These are phyloP conservation scores for Alcedo atthis DNA, from an alignment of 2,797 vertebrate genomes.

Conservation along the genomic window DNA sequence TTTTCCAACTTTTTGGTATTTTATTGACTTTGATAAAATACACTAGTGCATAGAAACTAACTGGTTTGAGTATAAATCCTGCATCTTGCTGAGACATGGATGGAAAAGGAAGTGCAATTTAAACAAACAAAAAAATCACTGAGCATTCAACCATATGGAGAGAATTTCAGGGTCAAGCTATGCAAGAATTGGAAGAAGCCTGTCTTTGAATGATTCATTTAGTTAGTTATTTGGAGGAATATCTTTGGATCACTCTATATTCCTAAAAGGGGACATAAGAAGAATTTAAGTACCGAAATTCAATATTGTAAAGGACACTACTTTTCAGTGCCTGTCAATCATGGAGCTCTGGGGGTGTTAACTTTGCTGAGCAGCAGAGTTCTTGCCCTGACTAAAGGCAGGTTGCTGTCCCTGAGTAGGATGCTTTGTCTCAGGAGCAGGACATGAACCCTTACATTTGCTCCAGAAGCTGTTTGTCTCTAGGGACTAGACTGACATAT, in stretches of 20 bases:
- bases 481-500: neutral
- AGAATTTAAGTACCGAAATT: neutral
- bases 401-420: neutral
- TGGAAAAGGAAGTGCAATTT: neutral
- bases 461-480: neutral
- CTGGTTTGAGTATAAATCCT: neutral
- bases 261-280: neutral
- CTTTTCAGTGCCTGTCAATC: neutral
- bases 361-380: neutral
- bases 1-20: neutral
- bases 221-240: neutral
- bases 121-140: neutral
- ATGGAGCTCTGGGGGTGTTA: fast-evolving
- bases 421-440: neutral
- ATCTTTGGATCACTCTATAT: neutral
- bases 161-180: neutral
- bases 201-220: neutral
- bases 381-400: neutral
- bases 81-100: neutral
- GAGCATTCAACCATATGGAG: neutral
- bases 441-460: neutral
- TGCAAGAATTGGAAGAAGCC: neutral
- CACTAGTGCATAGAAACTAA: neutral
- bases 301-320: fast-evolving
- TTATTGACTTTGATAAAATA: neutral